Evolutionary conservation across 2,888 invertebrate genomes (phyloP).

Genomic region (Synanthedon myopaeformis): DNA sequence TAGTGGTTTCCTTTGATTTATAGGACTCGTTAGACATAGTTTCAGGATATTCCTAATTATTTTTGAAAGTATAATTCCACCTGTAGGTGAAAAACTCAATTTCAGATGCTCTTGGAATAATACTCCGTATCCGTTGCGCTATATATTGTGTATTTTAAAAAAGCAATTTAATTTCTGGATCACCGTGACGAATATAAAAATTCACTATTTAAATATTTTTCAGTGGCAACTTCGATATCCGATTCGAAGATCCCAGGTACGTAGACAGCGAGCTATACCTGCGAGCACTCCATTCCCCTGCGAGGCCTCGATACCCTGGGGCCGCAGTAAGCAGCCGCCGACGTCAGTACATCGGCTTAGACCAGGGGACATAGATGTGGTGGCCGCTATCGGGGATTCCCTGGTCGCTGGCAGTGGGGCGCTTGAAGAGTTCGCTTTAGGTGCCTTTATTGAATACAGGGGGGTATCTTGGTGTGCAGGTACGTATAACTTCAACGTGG

Average conservation of each 20-base stretch:
- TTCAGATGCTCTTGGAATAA: too few relatives aligned
- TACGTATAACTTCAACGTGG: slow-evolving; percentile 17
- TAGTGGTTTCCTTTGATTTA: too few relatives aligned
- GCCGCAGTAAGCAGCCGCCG: slow-evolving; percentile 56
- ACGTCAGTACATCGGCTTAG: slow-evolving; percentile 76
- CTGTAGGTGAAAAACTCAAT: too few relatives aligned
- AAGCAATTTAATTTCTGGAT: too few relatives aligned
- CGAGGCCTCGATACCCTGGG: slow-evolving; percentile 43
- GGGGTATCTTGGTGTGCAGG: slow-evolving; percentile 82
- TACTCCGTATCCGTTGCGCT: too few relatives aligned
- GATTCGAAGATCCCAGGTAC: slow-evolving; percentile 46
- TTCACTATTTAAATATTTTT: slow-evolving; percentile 8
- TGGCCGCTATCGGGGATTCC: slow-evolving; percentile 80
- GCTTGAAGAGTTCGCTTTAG: slow-evolving; percentile 77
- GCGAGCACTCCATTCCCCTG: slow-evolving; percentile 72
- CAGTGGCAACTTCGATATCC: slow-evolving; percentile 63
- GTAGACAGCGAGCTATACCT: slow-evolving; percentile 63
- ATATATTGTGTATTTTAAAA: too few relatives aligned
- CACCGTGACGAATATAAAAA: too few relatives aligned
- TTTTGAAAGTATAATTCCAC: too few relatives aligned
- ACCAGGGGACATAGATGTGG: slow-evolving; percentile 77
- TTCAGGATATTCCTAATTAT: too few relatives aligned
- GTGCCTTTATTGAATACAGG: slow-evolving; percentile 79
- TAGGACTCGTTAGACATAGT: too few relatives aligned
- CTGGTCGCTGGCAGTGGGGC: slow-evolving; percentile 80